Percentiles rank a stretch among this genome's conserved stretches.
Conservation (phyloP, 2,113 vertebrate species). For the Callipepla squamata region DNA sequence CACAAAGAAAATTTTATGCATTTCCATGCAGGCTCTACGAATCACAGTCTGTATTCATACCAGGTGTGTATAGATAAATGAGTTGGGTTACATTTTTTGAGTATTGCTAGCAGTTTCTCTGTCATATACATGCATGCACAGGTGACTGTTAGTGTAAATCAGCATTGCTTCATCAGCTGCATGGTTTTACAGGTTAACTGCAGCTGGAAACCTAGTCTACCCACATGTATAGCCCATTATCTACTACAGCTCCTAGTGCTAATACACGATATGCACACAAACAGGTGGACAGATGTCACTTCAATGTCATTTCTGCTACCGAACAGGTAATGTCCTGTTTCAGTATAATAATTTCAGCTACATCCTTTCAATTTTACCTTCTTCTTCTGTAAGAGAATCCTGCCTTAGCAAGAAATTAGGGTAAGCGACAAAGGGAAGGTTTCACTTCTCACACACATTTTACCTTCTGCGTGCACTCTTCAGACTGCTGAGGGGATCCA, state of each 20-base stretch:
- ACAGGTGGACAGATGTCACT: neutral
- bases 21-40: neutral
- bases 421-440: neutral
- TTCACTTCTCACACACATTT: neutral
- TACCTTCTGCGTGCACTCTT: neutral
- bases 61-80: no score
- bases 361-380: neutral
- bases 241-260: neutral
- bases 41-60: neutral
- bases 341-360: neutral
- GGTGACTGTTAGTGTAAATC: neutral
- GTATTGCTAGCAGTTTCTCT: neutral
- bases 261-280: neutral
- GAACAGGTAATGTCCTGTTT: neutral
- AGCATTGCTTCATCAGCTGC: neutral
- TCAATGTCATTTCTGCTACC: neutral
- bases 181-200: neutral
- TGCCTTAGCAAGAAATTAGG: neutral
- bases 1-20: neutral
- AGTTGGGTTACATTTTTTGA: neutral
- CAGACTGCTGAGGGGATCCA: rapidly evolving
- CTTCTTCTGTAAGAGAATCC: neutral
- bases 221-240: neutral
- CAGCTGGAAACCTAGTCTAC: neutral
- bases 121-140: neutral